phyloP scores from a whole-genome alignment of 1,140 invertebrate species.

The Pomacea maculata region DNA sequence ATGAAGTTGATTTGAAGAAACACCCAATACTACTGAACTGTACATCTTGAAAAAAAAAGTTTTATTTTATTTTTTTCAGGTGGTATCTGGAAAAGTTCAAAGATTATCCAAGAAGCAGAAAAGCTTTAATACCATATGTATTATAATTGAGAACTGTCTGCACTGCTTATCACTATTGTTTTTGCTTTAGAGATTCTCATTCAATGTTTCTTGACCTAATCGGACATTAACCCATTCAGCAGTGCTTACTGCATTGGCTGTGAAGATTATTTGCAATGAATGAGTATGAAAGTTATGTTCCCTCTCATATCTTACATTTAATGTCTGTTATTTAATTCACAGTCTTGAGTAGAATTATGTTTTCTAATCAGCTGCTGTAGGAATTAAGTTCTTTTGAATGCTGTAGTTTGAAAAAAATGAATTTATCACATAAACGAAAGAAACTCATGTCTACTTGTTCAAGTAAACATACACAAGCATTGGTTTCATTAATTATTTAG shows the following conservation, averaged over 20 bases:
- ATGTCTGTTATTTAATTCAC: too few species aligned
- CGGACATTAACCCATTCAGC: background rate
- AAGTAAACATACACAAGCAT: too few species aligned
- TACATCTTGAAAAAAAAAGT: background rate
- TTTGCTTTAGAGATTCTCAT: background rate
- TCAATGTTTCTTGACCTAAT: background rate
- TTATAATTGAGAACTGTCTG: slow-evolving; percentile 16
- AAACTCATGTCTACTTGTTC: too few species aligned
- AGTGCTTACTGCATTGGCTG: background rate
- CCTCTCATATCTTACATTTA: too few species aligned
- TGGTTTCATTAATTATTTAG: too few species aligned
- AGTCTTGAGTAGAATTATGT: too few species aligned
- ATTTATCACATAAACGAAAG: too few species aligned
- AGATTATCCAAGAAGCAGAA: slow-evolving; percentile 52
- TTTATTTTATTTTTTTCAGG: slow-evolving; percentile 36
- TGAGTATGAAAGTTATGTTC: background rate
- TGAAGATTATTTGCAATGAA: background rate
- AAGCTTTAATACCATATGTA: slow-evolving; percentile 53
- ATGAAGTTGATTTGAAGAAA: background rate
- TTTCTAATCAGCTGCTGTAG: too few species aligned
- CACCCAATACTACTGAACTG: background rate
- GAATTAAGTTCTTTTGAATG: too few species aligned
- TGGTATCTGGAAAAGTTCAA: slow-evolving; percentile 57
- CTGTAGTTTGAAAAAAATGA: too few species aligned
- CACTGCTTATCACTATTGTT: background rate